Evolutionary conservation across 2,797 vertebrate genomes (phyloP).

Genomic region (Oryzias dopingdopingensis): DNA sequence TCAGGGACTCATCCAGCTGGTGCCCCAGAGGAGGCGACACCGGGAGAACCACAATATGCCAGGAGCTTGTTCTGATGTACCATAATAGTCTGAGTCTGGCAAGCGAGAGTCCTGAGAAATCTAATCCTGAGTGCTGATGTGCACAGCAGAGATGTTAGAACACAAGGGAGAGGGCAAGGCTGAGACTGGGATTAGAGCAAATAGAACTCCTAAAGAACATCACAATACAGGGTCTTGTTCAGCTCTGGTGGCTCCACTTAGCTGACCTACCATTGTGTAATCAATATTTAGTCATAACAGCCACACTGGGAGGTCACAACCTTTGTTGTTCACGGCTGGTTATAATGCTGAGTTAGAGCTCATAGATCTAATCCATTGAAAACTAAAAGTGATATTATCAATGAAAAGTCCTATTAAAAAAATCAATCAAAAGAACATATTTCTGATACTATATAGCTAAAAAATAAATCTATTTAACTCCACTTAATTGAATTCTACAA

Average conservation of each 20-base stretch:
- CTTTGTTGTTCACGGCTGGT: slow-evolving; percentile 58
- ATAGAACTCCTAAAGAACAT: slow-evolving; percentile 53
- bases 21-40: slow-evolving; percentile 33
- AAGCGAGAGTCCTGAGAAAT: slow-evolving; percentile 59
- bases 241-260: slow-evolving; percentile 62
- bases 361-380: slow-evolving; percentile 40
- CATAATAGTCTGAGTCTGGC: slow-evolving; percentile 35
- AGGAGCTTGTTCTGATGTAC: slow-evolving; percentile 34
- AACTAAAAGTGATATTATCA: slow-evolving; percentile 5
- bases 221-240: slow-evolving; percentile 61
- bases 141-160: slow-evolving; percentile 54
- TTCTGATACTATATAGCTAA: no score
- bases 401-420: slow-evolving; percentile 25
- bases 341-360: slow-evolving; percentile 63
- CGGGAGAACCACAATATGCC: slow-evolving; percentile 31
- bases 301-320: slow-evolving; percentile 69
- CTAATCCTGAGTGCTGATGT: slow-evolving; percentile 53
- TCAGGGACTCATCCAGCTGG: slow-evolving; percentile 24
- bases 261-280: slow-evolving; percentile 58
- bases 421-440: slow-evolving; percentile 6
- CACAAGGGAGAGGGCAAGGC: slow-evolving; percentile 48
- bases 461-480: no score
- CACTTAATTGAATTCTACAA: slow-evolving; percentile 8
- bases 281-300: slow-evolving; percentile 75
- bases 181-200: slow-evolving; percentile 55